These are phyloP conservation scores for Spodoptera picta DNA, from an alignment of 2,888 invertebrate genomes.

Conservation along the genomic window DNA sequence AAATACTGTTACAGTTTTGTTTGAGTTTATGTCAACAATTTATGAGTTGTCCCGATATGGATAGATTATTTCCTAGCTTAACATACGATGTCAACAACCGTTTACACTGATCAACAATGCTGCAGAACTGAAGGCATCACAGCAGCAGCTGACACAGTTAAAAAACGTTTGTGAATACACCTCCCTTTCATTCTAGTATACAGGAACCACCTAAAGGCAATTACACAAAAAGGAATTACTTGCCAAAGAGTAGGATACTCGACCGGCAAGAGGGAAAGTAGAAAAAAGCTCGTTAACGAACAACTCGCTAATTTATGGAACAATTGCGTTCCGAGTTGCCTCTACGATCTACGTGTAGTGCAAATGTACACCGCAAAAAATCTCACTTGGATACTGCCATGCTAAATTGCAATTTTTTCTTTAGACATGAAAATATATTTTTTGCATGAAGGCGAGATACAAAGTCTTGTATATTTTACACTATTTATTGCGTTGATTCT, in stretches of 20 bases:
- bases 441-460: background rate
- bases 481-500: too few species aligned
- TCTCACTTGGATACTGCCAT: slow-evolving; percentile 18
- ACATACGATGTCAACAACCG: background rate
- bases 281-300: slow-evolving; percentile 67
- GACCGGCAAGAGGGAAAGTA: slow-evolving; percentile 49
- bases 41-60: too few species aligned
- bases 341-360: slow-evolving; percentile 38
- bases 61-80: too few species aligned
- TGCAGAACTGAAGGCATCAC: too few species aligned
- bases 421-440: background rate
- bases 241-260: slow-evolving; percentile 42
- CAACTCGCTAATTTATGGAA: slow-evolving; percentile 65
- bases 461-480: too few species aligned
- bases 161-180: background rate
- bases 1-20: too few species aligned
- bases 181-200: background rate
- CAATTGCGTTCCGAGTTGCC: slow-evolving; percentile 48
- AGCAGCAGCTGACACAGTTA: too few species aligned
- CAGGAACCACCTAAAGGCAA: slow-evolving; percentile 39
- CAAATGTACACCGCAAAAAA: slow-evolving; percentile 48
- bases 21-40: too few species aligned
- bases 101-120: too few species aligned
- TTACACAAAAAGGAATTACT: slow-evolving; percentile 43
- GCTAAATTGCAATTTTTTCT: slow-evolving; percentile 1